phyloP scores from a whole-genome alignment of 2,113 vertebrate genomes.

The Scopus umbretta region DNA sequence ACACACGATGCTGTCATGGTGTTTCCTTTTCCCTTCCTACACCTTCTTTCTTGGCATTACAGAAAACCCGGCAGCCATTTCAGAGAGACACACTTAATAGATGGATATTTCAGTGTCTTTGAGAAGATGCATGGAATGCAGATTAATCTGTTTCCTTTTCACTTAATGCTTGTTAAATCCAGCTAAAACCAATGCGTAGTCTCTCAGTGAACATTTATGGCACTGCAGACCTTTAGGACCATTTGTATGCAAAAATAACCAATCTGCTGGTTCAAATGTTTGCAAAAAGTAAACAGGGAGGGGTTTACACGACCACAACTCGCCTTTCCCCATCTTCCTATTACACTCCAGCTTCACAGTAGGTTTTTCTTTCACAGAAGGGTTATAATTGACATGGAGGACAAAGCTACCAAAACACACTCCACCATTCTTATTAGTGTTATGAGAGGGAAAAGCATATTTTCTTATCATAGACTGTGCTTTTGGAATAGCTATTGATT shows the following conservation, averaged over 20 bases:
- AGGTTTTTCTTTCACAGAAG: not conserved
- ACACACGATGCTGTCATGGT: not conserved
- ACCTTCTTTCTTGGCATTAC: not conserved
- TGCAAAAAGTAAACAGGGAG: not conserved
- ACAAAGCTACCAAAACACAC: not conserved
- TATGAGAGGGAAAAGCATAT: not conserved
- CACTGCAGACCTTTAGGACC: not conserved
- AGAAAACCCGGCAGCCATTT: not conserved
- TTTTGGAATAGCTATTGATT: conserved; percentile 36
- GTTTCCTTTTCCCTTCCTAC: not conserved
- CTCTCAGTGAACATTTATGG: not conserved
- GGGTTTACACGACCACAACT: not conserved
- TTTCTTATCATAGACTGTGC: not conserved
- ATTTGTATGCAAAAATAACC: not conserved
- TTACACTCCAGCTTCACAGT: not conserved
- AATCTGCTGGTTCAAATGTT: not conserved
- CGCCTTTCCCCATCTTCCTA: not conserved
- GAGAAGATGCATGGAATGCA: not conserved
- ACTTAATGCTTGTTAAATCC: not conserved
- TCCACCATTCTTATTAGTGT: not conserved
- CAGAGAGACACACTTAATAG: not conserved
- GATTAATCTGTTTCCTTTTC: not conserved
- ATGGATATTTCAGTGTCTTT: not conserved
- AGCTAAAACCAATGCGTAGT: not conserved
- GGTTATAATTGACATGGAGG: not conserved